phyloP scores from a whole-genome alignment of 2,888 invertebrate species.

The Lasioglossum marginatum region DNA sequence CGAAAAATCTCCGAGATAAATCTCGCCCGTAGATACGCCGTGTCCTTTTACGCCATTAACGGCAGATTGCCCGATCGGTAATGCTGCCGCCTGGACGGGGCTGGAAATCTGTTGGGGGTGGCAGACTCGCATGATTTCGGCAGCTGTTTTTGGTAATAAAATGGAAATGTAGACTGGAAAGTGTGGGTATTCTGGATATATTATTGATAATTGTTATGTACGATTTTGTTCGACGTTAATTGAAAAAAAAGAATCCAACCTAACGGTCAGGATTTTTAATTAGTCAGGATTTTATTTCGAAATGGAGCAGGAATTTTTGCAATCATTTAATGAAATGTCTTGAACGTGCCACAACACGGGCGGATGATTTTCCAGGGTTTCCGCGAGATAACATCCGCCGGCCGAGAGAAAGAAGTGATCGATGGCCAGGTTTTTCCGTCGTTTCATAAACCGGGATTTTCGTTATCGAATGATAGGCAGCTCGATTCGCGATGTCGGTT shows the following conservation, averaged over 20 bases:
- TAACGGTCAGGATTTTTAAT: no score
- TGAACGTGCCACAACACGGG: neutral
- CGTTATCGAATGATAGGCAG: slow-evolving; percentile 73
- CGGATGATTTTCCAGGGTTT: neutral
- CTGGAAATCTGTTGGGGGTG: neutral
- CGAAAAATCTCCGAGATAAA: slow-evolving; percentile 55
- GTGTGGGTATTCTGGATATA: neutral
- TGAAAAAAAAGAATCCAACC: neutral
- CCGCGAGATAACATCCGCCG: neutral
- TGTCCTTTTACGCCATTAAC: slow-evolving; percentile 59
- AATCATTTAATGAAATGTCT: neutral
- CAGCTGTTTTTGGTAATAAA: neutral
- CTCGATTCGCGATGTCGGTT: slow-evolving; percentile 30
- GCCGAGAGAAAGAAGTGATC: slow-evolving; percentile 65
- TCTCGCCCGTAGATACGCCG: slow-evolving; percentile 43
- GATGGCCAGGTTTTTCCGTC: slow-evolving; percentile 70
- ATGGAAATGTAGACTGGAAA: neutral
- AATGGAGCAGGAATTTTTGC: neutral
- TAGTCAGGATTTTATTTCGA: neutral
- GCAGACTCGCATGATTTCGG: neutral
- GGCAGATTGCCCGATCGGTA: slow-evolving; percentile 52
- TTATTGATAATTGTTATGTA: neutral
- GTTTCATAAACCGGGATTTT: slow-evolving; percentile 73
- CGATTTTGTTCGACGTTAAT: neutral
- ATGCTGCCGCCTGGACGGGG: neutral